A percentile compares a stretch with the other conserved stretches of the same genome.
Evolutionary conservation across 2,797 vertebrate species (phyloP).

Genomic region (Tapera naevia): DNA sequence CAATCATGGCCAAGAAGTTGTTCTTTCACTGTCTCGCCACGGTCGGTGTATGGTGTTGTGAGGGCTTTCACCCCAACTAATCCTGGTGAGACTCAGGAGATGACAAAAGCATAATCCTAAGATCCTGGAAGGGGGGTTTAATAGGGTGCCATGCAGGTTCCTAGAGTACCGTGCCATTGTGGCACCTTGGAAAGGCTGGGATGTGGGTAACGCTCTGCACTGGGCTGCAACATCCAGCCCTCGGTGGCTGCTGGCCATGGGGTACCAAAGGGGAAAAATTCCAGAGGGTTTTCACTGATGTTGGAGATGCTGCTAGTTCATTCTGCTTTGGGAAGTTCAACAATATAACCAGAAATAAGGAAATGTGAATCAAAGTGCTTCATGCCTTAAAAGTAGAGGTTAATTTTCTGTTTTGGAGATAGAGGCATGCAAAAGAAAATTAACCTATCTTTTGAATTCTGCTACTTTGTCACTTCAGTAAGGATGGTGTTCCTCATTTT

Average conservation of each 20-base stretch:
- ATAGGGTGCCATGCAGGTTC: background rate
- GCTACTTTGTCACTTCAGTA: background rate
- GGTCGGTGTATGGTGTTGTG: accelerated
- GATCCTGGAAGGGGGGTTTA: background rate
- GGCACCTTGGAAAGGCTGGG: background rate
- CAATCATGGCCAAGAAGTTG: background rate
- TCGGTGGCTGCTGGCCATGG: accelerated
- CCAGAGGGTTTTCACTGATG: background rate
- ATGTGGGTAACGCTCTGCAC: background rate
- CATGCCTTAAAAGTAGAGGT: background rate
- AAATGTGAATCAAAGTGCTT: background rate
- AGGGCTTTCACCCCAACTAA: background rate
- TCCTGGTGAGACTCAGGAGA: background rate
- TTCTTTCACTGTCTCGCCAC: background rate
- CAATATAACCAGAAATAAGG: background rate
- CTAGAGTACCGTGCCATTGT: accelerated
- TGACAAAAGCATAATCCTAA: background rate
- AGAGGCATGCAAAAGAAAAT: too few species aligned
- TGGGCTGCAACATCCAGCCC: background rate
- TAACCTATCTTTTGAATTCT: too few species aligned
- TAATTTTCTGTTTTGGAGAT: background rate
- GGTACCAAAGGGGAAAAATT: background rate
- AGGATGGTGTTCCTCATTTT: background rate
- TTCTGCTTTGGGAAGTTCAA: background rate
- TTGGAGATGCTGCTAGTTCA: background rate